These are phyloP conservation scores for Homarus americanus DNA, from an alignment of 1,140 invertebrate genomes.

Conservation along the genomic window DNA sequence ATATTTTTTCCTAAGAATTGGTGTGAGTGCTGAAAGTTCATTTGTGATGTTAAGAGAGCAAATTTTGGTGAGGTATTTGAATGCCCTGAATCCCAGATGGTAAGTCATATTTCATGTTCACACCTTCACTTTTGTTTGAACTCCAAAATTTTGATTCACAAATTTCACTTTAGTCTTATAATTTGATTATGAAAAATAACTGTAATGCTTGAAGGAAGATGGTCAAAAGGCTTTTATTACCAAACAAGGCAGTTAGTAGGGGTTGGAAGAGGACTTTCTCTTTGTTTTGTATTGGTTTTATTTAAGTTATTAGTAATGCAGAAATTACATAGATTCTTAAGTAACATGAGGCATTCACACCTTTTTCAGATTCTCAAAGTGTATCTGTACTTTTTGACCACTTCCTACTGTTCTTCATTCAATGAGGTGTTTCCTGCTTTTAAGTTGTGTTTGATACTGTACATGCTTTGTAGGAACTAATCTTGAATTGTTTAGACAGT, in stretches of 20 bases:
- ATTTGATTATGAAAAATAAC: too few species aligned
- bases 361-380: background rate
- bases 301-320: too few species aligned
- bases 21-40: too few species aligned
- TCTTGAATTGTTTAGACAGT: background rate
- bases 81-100: too few species aligned
- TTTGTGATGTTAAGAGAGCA: too few species aligned
- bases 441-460: background rate
- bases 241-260: background rate
- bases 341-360: background rate
- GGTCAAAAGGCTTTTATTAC: background rate
- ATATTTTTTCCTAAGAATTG: too few species aligned
- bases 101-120: too few species aligned
- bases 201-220: too few species aligned
- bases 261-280: background rate
- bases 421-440: background rate
- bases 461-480: background rate
- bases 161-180: too few species aligned
- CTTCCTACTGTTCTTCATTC: background rate
- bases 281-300: background rate
- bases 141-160: too few species aligned
- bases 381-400: background rate
- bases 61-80: too few species aligned
- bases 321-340: background rate
- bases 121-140: too few species aligned